Evolutionary conservation across 2,797 vertebrate species (phyloP).

Genomic region (Sebastes flavidus): DNA sequence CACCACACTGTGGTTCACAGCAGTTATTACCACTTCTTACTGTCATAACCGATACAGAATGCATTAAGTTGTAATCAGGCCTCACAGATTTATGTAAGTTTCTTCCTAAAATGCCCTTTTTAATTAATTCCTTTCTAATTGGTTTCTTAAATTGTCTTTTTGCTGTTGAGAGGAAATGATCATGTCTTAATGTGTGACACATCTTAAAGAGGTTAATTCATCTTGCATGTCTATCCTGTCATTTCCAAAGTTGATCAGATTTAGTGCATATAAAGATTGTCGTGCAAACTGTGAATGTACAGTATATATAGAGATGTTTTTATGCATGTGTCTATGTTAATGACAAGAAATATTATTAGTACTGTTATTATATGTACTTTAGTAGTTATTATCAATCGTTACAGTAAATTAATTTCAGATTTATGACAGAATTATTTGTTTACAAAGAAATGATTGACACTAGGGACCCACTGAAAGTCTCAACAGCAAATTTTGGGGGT

Average conservation of each 20-base stretch:
- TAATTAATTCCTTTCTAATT: neutral
- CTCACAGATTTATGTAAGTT: neutral
- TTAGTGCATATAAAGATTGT: neutral
- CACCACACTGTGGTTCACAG: conserved; percentile 70
- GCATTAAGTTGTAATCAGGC: neutral
- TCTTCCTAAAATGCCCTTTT: neutral
- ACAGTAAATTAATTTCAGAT: neutral
- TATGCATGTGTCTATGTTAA: neutral
- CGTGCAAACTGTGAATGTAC: neutral
- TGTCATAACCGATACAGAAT: neutral
- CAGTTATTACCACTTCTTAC: conserved; percentile 37
- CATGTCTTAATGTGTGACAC: too few relatives aligned
- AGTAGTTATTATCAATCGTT: neutral
- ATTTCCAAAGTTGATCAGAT: neutral
- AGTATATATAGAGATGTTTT: neutral
- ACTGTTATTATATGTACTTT: neutral
- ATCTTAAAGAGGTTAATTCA: neutral
- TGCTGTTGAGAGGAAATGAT: neutral
- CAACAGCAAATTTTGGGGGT: fast-evolving
- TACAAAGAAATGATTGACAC: neutral
- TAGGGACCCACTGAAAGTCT: too few relatives aligned
- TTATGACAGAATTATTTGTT: neutral
- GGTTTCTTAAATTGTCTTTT: neutral
- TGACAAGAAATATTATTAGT: neutral
- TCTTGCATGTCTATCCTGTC: neutral